Evolutionary conservation across 1,140 invertebrate species (phyloP).

Genomic region (Drosophila punjabiensis): DNA sequence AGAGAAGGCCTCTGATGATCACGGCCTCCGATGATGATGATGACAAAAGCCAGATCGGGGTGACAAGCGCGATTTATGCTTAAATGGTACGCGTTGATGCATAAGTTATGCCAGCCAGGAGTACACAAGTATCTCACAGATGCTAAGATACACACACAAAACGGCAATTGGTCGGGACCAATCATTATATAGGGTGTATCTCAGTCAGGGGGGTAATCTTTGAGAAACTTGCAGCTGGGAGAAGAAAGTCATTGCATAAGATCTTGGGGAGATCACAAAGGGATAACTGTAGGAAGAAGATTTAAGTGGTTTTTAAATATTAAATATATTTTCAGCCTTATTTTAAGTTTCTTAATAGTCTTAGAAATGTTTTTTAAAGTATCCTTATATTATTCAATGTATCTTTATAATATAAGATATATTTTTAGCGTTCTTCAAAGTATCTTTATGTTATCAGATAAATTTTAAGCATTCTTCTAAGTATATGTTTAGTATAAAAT

Average conservation of each 20-base stretch:
- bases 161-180: constrained; percentile 23
- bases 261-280: background rate
- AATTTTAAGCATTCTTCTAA: background rate
- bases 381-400: too few relatives aligned
- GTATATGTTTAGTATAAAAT: too few relatives aligned
- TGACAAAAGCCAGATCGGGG: constrained; percentile 71
- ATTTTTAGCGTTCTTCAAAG: background rate
- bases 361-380: background rate
- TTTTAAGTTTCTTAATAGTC: background rate
- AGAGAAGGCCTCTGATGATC: constrained; percentile 19
- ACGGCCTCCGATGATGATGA: constrained; percentile 29
- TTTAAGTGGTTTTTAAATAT: background rate
- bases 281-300: background rate
- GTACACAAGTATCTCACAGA: constrained; percentile 55
- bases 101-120: constrained; percentile 68
- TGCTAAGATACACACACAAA: constrained; percentile 34
- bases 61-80: constrained; percentile 79
- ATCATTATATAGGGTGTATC: constrained; percentile 23
- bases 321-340: background rate
- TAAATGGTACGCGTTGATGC: constrained; percentile 80
- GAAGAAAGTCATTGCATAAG: background rate
- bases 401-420: too few relatives aligned
- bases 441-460: background rate
- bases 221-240: background rate
- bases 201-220: background rate